These are phyloP conservation scores for Siniperca knerii DNA, from an alignment of 2,113 vertebrate genomes.

Conservation along the genomic window DNA sequence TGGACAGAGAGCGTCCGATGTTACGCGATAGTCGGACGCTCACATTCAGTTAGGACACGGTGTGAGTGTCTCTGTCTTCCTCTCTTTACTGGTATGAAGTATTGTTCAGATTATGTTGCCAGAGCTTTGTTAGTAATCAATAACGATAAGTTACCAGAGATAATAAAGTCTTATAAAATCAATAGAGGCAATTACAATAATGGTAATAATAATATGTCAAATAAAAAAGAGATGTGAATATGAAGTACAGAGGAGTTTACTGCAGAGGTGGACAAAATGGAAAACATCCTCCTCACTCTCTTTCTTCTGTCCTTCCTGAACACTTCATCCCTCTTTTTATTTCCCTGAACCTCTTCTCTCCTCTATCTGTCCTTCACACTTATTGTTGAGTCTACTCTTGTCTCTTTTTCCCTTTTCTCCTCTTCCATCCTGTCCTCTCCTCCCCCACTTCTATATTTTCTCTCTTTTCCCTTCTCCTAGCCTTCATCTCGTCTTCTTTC, in stretches of 20 bases:
- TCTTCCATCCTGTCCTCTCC: not conserved
- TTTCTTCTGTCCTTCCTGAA: not conserved
- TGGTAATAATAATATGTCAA: slow-evolving; percentile 44
- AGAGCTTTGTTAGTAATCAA: slow-evolving; percentile 45
- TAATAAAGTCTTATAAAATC: slow-evolving; percentile 54
- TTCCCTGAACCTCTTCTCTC: not conserved
- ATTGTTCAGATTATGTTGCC: slow-evolving; percentile 38
- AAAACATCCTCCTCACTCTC: fast-evolving
- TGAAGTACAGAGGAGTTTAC: not conserved
- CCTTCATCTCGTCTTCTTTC: too few relatives aligned
- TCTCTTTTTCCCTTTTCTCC: not conserved
- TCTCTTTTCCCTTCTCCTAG: not conserved
- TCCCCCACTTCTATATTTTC: not conserved
- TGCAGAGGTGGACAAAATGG: slow-evolving; percentile 24
- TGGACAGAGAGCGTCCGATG: too few relatives aligned
- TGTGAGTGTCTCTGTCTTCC: slow-evolving; percentile 1
- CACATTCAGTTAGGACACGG: too few relatives aligned
- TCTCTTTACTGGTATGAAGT: slow-evolving; percentile 46
- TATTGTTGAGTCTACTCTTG: not conserved
- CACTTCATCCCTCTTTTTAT: not conserved
- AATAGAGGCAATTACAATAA: slow-evolving; percentile 51
- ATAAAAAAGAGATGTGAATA: slow-evolving; percentile 11
- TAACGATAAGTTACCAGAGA: slow-evolving; percentile 35
- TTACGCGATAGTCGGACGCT: too few relatives aligned
- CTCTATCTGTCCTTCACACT: not conserved